phyloP scores from a whole-genome alignment of 2,797 vertebrate species.

The Chiloscyllium punctatum region DNA sequence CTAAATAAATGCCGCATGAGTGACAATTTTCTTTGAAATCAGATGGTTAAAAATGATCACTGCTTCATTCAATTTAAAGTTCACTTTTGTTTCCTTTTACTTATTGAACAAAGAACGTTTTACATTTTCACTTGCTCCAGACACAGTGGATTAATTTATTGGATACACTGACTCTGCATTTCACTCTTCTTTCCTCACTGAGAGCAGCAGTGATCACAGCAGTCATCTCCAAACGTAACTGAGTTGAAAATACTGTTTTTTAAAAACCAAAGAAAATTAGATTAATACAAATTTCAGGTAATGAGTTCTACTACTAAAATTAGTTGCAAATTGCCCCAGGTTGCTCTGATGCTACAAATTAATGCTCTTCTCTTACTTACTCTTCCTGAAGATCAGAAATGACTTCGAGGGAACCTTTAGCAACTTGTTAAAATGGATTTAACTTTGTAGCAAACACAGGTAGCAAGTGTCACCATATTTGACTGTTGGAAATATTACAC shows the following conservation, averaged over 20 bases:
- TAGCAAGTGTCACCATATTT: not conserved
- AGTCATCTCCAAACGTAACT: not conserved
- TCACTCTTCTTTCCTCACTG: no score
- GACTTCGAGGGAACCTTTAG: not conserved
- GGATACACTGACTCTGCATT: no score
- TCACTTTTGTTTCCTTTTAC: not conserved
- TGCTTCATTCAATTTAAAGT: not conserved
- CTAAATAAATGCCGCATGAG: not conserved
- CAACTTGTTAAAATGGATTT: not conserved
- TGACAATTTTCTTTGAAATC: not conserved
- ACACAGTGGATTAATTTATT: not conserved
- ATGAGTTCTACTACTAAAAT: not conserved
- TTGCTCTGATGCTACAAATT: not conserved
- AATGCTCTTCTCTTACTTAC: not conserved
- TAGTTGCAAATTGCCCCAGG: not conserved
- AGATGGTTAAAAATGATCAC: not conserved
- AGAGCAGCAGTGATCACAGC: not conserved
- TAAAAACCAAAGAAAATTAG: constrained; percentile 6
- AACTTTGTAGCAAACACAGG: not conserved
- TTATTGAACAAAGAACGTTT: not conserved
- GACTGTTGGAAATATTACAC: not conserved
- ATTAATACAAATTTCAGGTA: not conserved
- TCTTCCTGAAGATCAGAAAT: not conserved
- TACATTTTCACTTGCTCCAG: not conserved
- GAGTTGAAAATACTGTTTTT: not conserved